phyloP scores from a whole-genome alignment of 1,140 invertebrate genomes.

The Drosophila repletoides region DNA sequence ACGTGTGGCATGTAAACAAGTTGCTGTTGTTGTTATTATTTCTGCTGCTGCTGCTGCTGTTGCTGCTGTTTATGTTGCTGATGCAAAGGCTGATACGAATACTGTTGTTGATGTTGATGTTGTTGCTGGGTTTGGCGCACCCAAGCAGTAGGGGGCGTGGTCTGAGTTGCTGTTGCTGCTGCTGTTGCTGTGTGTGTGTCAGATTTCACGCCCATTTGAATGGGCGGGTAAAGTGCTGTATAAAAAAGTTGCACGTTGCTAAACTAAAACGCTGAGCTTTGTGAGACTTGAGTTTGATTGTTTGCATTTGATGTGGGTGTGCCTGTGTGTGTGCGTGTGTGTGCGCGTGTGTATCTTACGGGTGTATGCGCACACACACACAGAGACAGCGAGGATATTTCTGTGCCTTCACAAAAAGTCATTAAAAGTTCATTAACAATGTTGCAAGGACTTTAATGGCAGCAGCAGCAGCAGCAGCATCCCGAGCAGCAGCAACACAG shows the following conservation, averaged over 20 bases:
- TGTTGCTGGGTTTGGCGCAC: constrained; percentile 5
- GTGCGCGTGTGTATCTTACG: constrained; percentile 13
- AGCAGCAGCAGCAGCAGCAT: constrained; percentile 31
- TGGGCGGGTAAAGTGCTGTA: constrained; percentile 40
- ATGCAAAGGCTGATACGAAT: constrained; percentile 36
- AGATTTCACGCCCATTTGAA: constrained; percentile 65
- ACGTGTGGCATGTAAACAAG: constrained; percentile 60
- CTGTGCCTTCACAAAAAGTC: constrained; percentile 66
- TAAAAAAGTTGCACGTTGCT: constrained; percentile 39
- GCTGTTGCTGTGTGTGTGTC: constrained; percentile 32
- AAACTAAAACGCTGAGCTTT: constrained; percentile 52
- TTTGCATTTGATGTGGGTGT: constrained; percentile 15
- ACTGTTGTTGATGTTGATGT: constrained; percentile 24
- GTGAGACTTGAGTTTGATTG: constrained; percentile 24
- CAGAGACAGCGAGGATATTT: too few relatives aligned
- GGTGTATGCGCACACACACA: constrained; percentile 1
- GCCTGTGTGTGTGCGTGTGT: background rate
- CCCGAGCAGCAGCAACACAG: constrained; percentile 50
- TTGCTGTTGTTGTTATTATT: constrained; percentile 34
- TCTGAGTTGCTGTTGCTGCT: constrained; percentile 13
- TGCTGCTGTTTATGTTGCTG: constrained; percentile 33
- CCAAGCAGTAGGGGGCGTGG: constrained; percentile 25
- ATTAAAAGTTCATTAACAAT: constrained; percentile 82
- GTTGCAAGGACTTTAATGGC: constrained; percentile 72
- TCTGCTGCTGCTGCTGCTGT: constrained; percentile 3